phyloP scores from a whole-genome alignment of 1,140 invertebrate genomes.

The Pomacea maculata region DNA sequence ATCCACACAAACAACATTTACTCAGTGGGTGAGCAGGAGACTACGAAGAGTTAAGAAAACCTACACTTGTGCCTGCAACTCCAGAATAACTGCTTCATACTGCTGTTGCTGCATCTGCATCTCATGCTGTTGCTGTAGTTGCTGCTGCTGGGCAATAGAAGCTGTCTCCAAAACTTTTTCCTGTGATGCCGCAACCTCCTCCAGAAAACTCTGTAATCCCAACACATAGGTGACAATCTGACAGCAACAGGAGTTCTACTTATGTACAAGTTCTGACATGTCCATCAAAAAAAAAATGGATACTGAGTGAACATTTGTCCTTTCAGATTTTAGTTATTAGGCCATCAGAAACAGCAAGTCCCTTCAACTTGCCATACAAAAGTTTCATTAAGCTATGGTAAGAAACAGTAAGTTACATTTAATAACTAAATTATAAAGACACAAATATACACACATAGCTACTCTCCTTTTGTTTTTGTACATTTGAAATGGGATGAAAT shows the following conservation, averaged over 20 bases:
- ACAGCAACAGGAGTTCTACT: no score
- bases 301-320: background rate
- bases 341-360: no score
- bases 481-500: no score
- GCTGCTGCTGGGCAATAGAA: slow-evolving; percentile 27
- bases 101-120: slow-evolving; percentile 20
- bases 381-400: background rate
- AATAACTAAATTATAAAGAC: no score
- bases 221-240: background rate
- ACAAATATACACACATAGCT: no score
- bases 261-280: background rate
- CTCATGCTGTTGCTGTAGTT: background rate
- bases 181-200: slow-evolving; percentile 39
- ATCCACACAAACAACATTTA: no score
- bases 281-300: no score
- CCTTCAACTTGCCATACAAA: background rate
- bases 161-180: slow-evolving; percentile 29
- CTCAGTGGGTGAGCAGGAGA: no score
- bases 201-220: slow-evolving; percentile 44
- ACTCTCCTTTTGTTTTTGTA: no score
- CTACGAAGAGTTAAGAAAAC: background rate
- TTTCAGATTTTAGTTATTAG: background rate
- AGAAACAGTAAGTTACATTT: no score
- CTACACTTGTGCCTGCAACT: slow-evolving; percentile 37
- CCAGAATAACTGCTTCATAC: slow-evolving; percentile 33